Evolutionary conservation across 2,113 vertebrate genomes (phyloP), one percentile per base, ranked within the genome.

Genomic region (Butorides virescens): DNA sequence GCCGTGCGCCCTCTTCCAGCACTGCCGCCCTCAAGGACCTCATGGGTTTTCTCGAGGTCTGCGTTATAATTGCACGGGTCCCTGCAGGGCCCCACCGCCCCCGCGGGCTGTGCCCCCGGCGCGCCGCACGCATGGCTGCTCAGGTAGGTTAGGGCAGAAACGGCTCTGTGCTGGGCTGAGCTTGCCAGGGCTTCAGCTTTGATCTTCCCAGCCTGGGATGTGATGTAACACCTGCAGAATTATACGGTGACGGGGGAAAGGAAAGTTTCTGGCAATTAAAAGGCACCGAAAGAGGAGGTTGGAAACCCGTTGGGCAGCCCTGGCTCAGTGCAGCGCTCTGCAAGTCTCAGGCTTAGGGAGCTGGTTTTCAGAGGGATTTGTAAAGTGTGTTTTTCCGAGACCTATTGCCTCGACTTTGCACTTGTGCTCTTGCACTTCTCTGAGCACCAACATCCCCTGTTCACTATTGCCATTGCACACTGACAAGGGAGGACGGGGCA

Each of bases 181-280:
- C 59, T 55, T 85, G 94, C 91, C 95, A 89, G 49, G 5, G 3
- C 71, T 42, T 21, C 0, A 1, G 62, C 90, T 97, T 97, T 97
- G 93, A 97, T 96, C 93, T 92, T 47, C 73, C 58, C 82, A 32
- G 94, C 62, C 49, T 2, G 85, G 75, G 58, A 92, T 29, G 94
- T 72, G 92, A 95, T 92, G 90, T 62, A 95, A 92, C 95, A 97
- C 95, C 95, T 96, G 94, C 84, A 77, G 91, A 34, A 86, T 72
- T 67, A 36, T 6, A 42, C 88, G 26, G 91, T 49, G 82, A 49
- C 14, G 1, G 79, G 82, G 39, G 68, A 63, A 87, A 92, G 86
- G 81, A 49, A 92, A 77, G 65, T 34, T 68, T 68, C 89, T 75
- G 75, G 88, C 79, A 84, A 75, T 23, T 22, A 36, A 65, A 80